Conservation (phyloP, 1,140 invertebrate species). For the Phortica variegata region DNA sequence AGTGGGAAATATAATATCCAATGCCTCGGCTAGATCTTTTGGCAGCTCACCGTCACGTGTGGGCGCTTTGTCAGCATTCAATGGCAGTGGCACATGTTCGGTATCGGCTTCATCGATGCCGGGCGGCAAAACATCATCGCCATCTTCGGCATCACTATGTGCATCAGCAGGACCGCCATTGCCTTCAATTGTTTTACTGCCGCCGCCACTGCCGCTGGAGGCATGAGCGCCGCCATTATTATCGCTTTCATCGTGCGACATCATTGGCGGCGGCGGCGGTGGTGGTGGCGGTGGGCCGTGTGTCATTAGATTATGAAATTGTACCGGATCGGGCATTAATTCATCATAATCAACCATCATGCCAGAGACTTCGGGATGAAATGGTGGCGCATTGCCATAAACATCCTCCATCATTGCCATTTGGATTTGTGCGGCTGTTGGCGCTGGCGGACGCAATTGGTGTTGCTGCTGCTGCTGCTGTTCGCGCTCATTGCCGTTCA, state of each 20-base stretch:
- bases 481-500: conserved; percentile 16
- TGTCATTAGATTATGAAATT: conserved; percentile 51
- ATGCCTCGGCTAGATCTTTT: conserved; percentile 69
- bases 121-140: conserved; percentile 42
- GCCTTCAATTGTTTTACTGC: not conserved
- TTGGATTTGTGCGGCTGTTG: conserved; percentile 49
- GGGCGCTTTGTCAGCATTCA: conserved; percentile 22
- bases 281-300: conserved; percentile 48
- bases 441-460: conserved; percentile 29
- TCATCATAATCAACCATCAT: conserved; percentile 57
- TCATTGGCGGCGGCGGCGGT: conserved; percentile 21
- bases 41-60: conserved; percentile 57
- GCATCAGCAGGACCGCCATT: conserved; percentile 11
- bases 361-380: conserved; percentile 47
- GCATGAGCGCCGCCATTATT: no score
- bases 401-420: conserved; percentile 56
- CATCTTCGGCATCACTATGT: conserved; percentile 5
- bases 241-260: no score
- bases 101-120: conserved; percentile 50
- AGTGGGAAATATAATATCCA: conserved; percentile 70
- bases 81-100: conserved; percentile 36
- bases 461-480: conserved; percentile 24
- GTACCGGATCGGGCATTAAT: conserved; percentile 55
- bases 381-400: conserved; percentile 48
- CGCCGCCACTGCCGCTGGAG: conserved; percentile 10